Evolutionary conservation across 2,888 invertebrate genomes (phyloP), one percentile per base, ranked within the genome.

Genomic region (Bugula neritina): DNA sequence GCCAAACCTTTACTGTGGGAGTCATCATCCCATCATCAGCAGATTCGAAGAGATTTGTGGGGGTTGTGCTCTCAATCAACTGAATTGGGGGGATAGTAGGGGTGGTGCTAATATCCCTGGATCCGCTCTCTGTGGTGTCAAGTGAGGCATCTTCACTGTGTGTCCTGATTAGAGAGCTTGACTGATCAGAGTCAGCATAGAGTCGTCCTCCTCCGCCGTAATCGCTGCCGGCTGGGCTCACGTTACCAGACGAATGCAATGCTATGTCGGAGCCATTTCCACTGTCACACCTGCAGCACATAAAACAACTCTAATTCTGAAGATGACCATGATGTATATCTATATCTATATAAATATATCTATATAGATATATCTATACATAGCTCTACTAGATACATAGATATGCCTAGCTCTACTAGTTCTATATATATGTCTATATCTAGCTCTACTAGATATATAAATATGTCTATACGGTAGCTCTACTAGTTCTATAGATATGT

Each of bases 1-100:
- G 63, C 63, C 63, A 63, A 1, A 63, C 13, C 34, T 31, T 63
- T 13, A 63, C 63, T 63, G 63, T 63, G 27, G 63, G 63, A 63
- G 63, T 63, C 27, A 27, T 63, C 31, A 27, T 29, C 63, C 34
- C 63, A 29, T 31, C 34, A 43, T 17, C 17, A 43, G 10, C 43
- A 10, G 43, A 5, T 43, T 43, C 43, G 17, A 43, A 43, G 5
- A 43, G 43, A 43, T 43, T 43, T 10, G 43, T 43, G 5, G 43
- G 43, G 5, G 43, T 43, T 10, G 43, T 43, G 43, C 43, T 43
- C 43, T 43, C 43, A 5, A 43, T 5, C 43, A 43, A 17, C 43
- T 43, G 43, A 43, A 10, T 43, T 5, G 43, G 17, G 5, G 63
- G 63, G 27, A 31, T 31, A 34, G 27, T 63, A 17, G 63, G 63